A percentile compares a stretch with the other conserved stretches of the same genome.
These are phyloP conservation scores for Cyprinodon tularosa DNA, from an alignment of 2,113 vertebrate species.

Conservation along the genomic window DNA sequence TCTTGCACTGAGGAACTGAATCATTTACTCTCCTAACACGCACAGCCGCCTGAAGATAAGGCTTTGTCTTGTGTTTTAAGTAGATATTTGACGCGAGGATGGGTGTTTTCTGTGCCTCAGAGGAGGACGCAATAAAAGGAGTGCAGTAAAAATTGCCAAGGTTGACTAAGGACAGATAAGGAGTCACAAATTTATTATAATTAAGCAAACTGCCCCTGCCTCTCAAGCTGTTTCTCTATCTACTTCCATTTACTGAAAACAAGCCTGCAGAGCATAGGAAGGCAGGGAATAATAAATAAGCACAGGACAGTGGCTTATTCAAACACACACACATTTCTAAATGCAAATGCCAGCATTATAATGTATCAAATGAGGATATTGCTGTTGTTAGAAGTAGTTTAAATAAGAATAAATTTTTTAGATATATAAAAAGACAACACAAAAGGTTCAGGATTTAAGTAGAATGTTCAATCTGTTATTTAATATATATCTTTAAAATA, in stretches of 20 bases:
- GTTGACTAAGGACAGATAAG: constrained; percentile 76
- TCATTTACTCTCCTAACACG: constrained; percentile 65
- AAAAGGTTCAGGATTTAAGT: too few relatives aligned
- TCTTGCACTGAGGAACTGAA: constrained; percentile 41
- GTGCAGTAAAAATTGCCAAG: constrained; percentile 63
- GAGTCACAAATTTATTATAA: constrained; percentile 71
- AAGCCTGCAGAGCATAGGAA: constrained; percentile 39
- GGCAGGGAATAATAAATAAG: constrained; percentile 47
- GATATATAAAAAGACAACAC: too few relatives aligned
- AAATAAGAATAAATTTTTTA: too few relatives aligned
- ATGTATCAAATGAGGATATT: background rate
- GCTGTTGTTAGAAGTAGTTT: too few relatives aligned
- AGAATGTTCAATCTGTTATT: too few relatives aligned
- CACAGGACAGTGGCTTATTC: constrained; percentile 52
- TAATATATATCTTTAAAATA: too few relatives aligned
- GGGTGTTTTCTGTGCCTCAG: constrained; percentile 63
- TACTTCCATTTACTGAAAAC: constrained; percentile 31
- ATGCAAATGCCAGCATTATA: constrained; percentile 1
- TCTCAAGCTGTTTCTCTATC: constrained; percentile 64
- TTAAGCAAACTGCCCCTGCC: constrained; percentile 65
- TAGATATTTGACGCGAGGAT: constrained; percentile 68
- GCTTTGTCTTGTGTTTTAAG: constrained; percentile 70
- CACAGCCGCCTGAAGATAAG: constrained; percentile 67
- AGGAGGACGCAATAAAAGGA: constrained; percentile 51
- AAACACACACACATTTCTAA: constrained; percentile 2